Evolutionary conservation across 2,797 vertebrate genomes (phyloP).

Genomic region (Bryconaethiops microstoma): DNA sequence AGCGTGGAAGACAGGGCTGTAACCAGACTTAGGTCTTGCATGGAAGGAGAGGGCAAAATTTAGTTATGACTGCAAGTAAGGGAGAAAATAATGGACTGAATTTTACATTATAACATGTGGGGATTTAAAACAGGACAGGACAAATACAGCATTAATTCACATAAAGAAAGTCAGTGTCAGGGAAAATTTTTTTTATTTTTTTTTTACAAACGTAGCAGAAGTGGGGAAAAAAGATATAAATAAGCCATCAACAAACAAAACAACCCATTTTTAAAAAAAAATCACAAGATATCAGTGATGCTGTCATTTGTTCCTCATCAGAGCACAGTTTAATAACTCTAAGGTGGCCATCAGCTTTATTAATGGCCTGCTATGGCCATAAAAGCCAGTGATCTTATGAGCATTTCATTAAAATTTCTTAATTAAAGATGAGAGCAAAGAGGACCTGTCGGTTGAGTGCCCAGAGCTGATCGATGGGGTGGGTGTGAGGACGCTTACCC

Average conservation of each 20-base stretch:
- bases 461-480: no score
- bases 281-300: slow-evolving; percentile 22
- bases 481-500: slow-evolving; percentile 78
- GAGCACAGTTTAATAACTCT: slow-evolving; percentile 59
- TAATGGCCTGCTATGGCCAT: slow-evolving; percentile 54
- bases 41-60: slow-evolving; percentile 37
- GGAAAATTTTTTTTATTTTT: no score
- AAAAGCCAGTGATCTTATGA: slow-evolving; percentile 61
- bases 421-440: slow-evolving; percentile 48
- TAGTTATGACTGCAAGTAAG: slow-evolving; percentile 38
- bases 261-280: neutral
- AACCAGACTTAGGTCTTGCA: slow-evolving; percentile 40
- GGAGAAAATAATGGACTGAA: neutral
- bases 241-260: no score
- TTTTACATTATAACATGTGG: neutral
- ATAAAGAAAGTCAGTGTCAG: neutral
- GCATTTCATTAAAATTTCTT: slow-evolving; percentile 47
- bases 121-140: slow-evolving; percentile 1
- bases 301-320: slow-evolving; percentile 55
- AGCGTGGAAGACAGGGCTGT: slow-evolving; percentile 52
- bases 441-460: neutral
- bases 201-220: no score
- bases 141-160: neutral
- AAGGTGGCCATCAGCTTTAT: slow-evolving; percentile 55
- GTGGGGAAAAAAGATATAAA: neutral